Conservation (phyloP, 2,797 vertebrate species). For the Garrulus glandarius region DNA sequence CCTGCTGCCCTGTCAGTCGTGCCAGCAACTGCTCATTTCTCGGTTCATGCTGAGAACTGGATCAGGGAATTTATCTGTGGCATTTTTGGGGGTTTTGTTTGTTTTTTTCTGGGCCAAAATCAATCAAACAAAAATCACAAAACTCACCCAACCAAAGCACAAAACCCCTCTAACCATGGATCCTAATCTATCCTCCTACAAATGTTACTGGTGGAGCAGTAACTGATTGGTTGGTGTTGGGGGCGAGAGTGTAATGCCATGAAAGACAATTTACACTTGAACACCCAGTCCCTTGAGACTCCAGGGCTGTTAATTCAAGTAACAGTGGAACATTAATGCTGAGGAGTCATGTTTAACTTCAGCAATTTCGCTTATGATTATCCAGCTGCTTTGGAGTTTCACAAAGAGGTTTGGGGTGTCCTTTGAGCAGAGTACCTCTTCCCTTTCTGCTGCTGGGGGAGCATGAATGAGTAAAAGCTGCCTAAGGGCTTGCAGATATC, state of each 20-base stretch:
- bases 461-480: background rate
- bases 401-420: background rate
- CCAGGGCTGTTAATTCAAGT: background rate
- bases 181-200: background rate
- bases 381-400: background rate
- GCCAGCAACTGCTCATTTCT: slow-evolving; percentile 35
- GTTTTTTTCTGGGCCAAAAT: background rate
- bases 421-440: background rate
- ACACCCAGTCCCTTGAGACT: background rate
- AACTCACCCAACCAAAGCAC: background rate
- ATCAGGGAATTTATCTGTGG: background rate
- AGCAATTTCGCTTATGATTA: background rate
- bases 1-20: slow-evolving; percentile 16
- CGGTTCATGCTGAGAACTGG: background rate
- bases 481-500: background rate
- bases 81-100: background rate
- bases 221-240: background rate
- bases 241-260: background rate
- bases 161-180: background rate
- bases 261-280: background rate
- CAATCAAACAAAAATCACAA: background rate
- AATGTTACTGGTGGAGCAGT: background rate
- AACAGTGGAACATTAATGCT: background rate
- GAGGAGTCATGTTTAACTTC: background rate
- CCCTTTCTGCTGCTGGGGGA: background rate